These are phyloP conservation scores for Cheirogaleus major DNA, from an alignment of 2,797 vertebrate species.

Conservation along the genomic window DNA sequence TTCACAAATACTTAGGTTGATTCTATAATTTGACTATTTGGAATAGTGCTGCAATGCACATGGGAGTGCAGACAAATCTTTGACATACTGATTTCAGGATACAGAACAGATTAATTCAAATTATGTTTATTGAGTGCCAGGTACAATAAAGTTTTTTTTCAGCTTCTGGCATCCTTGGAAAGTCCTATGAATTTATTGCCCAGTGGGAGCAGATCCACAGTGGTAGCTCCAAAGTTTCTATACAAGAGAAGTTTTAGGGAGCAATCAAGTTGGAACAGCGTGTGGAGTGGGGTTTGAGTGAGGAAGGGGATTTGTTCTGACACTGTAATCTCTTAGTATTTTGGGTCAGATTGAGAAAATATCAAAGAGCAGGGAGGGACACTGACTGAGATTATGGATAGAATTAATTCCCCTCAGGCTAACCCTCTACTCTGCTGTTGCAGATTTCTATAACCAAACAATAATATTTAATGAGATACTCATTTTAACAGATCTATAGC, in stretches of 20 bases:
- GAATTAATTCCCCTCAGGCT: neutral
- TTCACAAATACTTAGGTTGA: neutral
- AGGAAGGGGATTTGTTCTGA: neutral
- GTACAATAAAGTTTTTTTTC: neutral
- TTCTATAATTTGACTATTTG: neutral
- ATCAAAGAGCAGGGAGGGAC: neutral
- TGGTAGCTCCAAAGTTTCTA: neutral
- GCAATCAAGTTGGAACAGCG: neutral
- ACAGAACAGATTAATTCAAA: neutral
- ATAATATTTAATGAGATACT: neutral
- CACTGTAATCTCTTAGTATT: neutral
- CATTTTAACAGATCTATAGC: neutral
- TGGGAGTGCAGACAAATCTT: neutral
- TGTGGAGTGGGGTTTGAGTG: neutral
- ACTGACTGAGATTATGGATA: neutral
- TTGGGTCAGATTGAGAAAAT: neutral
- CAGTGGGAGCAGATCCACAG: neutral
- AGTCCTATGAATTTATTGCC: neutral
- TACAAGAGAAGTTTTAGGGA: neutral
- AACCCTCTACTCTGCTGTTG: neutral
- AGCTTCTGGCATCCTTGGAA: no score
- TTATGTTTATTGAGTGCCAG: neutral
- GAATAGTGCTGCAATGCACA: neutral
- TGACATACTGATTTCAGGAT: neutral
- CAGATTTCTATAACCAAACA: neutral